Percentiles rank a stretch among this genome's conserved stretches.
Evolutionary conservation across 2,113 vertebrate genomes (phyloP).

Genomic region (Cryptomyrus ogoouensis): DNA sequence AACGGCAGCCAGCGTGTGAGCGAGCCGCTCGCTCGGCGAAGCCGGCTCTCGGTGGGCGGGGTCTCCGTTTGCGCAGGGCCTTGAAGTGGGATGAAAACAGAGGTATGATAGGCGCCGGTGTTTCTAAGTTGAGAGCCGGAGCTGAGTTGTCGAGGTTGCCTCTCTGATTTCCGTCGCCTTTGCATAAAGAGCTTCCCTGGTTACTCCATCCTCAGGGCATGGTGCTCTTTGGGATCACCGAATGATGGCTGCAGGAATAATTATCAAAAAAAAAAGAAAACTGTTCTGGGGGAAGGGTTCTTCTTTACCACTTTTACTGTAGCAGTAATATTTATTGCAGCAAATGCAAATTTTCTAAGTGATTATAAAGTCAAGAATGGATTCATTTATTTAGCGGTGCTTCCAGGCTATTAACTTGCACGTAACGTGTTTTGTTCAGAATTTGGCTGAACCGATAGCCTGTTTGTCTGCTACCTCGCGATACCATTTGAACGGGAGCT

Average conservation of each 20-base stretch:
- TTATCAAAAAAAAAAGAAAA: not conserved
- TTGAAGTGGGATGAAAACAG: constrained; percentile 1
- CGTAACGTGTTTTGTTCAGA: not conserved
- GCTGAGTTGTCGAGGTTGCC: not conserved
- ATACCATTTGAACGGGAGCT: not conserved
- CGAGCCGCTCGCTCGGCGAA: not conserved
- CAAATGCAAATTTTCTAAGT: not conserved
- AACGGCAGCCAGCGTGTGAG: not conserved
- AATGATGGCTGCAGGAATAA: not conserved
- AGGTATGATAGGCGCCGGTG: not conserved
- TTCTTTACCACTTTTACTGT: not conserved
- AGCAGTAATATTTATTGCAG: not conserved
- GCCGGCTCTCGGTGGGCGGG: not conserved
- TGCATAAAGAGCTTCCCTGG: not conserved
- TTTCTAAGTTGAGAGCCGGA: not conserved
- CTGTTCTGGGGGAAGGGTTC: too few relatives aligned
- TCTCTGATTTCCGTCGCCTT: not conserved
- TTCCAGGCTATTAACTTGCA: not conserved
- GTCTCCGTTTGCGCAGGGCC: not conserved
- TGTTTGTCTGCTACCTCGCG: not conserved
- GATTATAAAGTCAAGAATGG: not conserved
- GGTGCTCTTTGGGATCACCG: not conserved
- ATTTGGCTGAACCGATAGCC: not conserved
- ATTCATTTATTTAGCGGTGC: not conserved
- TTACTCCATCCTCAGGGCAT: not conserved